A percentile compares a stretch with the other conserved stretches of the same genome.
Evolutionary conservation across 2,888 invertebrate species (phyloP).

Genomic region (Willowsia nigromaculata): DNA sequence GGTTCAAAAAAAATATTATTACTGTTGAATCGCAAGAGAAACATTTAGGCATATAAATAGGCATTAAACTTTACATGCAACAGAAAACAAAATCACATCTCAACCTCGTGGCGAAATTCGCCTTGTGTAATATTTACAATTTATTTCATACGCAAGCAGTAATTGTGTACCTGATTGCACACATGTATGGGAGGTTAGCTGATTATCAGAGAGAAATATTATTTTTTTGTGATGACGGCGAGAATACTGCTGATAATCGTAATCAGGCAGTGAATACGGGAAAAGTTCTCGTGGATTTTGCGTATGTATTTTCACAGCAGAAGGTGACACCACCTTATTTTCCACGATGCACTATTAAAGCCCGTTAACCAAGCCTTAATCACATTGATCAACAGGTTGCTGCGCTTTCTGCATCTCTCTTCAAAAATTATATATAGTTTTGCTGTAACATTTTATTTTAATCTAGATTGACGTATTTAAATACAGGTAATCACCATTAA

Average conservation of each 20-base stretch:
- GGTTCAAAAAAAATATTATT: conserved; percentile 61
- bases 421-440: neutral
- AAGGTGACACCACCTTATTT: neutral
- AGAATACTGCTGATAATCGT: conserved; percentile 12
- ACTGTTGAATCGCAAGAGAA: conserved; percentile 6
- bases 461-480: neutral
- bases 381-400: neutral
- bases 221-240: neutral
- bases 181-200: conserved; percentile 12
- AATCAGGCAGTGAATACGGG: conserved; percentile 15
- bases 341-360: neutral
- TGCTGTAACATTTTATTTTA: neutral
- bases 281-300: neutral
- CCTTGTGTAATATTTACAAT: conserved; percentile 12
- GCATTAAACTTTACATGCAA: too few species aligned
- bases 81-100: too few species aligned
- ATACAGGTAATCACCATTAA: neutral
- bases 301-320: neutral
- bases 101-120: conserved; percentile 57
- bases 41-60: neutral
- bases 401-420: neutral
- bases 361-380: too few species aligned
- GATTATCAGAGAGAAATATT: neutral
- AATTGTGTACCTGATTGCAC: neutral
- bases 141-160: neutral